Conservation (phyloP, 2,797 vertebrate genomes). For the Carduelis carduelis region DNA sequence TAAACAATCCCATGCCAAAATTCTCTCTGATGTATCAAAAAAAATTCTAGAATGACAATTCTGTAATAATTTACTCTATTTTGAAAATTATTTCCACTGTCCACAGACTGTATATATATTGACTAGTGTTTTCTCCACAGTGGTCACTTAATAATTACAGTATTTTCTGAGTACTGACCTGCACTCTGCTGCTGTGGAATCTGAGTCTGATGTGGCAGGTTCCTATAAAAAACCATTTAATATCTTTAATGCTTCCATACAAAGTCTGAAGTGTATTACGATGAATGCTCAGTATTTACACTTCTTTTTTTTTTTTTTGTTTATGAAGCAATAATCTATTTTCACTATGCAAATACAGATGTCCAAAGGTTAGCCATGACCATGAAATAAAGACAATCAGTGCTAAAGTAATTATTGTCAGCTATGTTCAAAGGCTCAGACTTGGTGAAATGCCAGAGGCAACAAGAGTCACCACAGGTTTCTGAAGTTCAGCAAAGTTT, state of each 20-base stretch:
- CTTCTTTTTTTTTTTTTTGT: neutral
- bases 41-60: neutral
- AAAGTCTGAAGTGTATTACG: neutral
- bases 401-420: neutral
- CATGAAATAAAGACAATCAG: neutral
- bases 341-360: neutral
- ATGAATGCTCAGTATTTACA: neutral
- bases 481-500: neutral
- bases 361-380: neutral
- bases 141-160: neutral
- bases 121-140: neutral
- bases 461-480: neutral
- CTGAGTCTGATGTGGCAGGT: slow-evolving; percentile 92
- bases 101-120: neutral
- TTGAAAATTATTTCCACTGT: neutral
- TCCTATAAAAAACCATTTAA: slow-evolving; percentile 76
- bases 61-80: neutral
- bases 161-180: slow-evolving; percentile 81
- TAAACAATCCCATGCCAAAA: neutral
- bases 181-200: slow-evolving; percentile 95
- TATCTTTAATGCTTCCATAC: neutral
- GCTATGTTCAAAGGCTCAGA: neutral
- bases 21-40: neutral
- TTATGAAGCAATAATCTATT: neutral
- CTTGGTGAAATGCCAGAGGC: neutral